Percentiles rank a stretch among this genome's conserved stretches.
These are phyloP conservation scores for Porites rus DNA, from an alignment of 92 coral and sea anemone species.

Conservation along the genomic window DNA sequence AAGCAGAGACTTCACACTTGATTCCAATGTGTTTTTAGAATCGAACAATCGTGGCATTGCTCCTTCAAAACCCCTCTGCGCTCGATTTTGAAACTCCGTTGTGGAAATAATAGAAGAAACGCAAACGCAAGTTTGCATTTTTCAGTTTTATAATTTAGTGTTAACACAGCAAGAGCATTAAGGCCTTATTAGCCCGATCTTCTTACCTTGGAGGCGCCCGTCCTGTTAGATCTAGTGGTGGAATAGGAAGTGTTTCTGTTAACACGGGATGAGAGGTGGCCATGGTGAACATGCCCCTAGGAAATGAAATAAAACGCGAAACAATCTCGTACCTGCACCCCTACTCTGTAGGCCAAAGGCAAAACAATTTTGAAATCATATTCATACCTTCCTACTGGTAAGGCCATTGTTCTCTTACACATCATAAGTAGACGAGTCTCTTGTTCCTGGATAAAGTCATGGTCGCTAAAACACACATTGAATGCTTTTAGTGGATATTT, in stretches of 20 bases:
- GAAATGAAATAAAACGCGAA: not conserved
- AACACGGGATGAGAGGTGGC: slow-evolving; percentile 94
- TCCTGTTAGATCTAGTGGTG: slow-evolving; percentile 92
- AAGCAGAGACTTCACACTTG: no score
- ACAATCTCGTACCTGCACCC: not conserved
- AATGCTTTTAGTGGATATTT: not conserved
- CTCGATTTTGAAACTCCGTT: no score
- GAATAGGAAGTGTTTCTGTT: slow-evolving; percentile 94
- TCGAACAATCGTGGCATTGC: no score
- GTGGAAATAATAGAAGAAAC: no score
- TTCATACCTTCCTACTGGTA: slow-evolving; percentile 92
- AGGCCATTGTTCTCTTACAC: slow-evolving; percentile 94
- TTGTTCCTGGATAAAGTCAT: slow-evolving; percentile 96
- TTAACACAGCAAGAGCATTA: no score
- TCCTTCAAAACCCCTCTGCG: no score
- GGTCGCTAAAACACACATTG: slow-evolving; percentile 75
- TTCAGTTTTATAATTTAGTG: no score
- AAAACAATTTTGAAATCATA: not conserved
- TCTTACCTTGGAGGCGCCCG: slow-evolving; percentile 91
- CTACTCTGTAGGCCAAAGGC: not conserved
- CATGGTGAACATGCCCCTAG: slow-evolving; percentile 95
- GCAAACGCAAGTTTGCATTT: no score
- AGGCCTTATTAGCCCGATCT: no score
- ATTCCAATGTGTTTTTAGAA: no score
- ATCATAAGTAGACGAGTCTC: slow-evolving; percentile 85